Base-by-base conservation (phyloP, 2,797 vertebrate genomes). In the Taeniopygia guttata region DNA sequence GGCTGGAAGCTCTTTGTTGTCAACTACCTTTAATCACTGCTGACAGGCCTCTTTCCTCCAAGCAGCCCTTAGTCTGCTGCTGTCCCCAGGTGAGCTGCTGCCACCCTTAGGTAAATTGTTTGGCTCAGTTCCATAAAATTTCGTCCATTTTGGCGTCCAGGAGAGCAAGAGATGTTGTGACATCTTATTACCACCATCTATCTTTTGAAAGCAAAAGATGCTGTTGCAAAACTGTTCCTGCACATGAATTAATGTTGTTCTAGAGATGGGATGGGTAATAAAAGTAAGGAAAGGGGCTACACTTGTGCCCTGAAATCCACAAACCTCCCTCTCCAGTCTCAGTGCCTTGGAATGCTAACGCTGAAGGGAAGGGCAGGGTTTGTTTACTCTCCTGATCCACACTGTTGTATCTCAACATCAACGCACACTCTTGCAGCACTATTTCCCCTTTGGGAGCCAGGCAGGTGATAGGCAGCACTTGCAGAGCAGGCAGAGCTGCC, bases 261-360 rank as follows among this genome's bases (percentile, higher is more conserved):
- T 32, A 23, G 38, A 60, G 22, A 16, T 0, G 0, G 13, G 15
- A 14, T 48, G 51, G 27, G 23, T 27, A 29, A 76, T 13, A 1
- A 6, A 54, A 73, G 36, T n/a, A 29, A 63, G 49, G 19, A 13
- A 30, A 56, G 32, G 36, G 11, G n/a, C 45, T 85, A 0, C 11
- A 27, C 5, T 9, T 46, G 34, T 63, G 30, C 42, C 23, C 45
- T 81, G 55, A 54, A 74, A 9, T 22, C 22, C 38, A 17, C 72
- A 56, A 30, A 36, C 58, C 48, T 90, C 23, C 64, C 19, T 5
- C 45, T 73, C 18, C 9, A 4, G 30, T 29, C 38, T 78, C 30
- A 5, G 59, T 36, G 36, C 48, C 55, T 19, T 67, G 79, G 73
- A 86, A 58, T 48, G 22, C 42, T 25, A 4, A 29, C 7, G 3